Base-by-base conservation (phyloP, 2,797 vertebrate species). In the Staurois parvus region DNA sequence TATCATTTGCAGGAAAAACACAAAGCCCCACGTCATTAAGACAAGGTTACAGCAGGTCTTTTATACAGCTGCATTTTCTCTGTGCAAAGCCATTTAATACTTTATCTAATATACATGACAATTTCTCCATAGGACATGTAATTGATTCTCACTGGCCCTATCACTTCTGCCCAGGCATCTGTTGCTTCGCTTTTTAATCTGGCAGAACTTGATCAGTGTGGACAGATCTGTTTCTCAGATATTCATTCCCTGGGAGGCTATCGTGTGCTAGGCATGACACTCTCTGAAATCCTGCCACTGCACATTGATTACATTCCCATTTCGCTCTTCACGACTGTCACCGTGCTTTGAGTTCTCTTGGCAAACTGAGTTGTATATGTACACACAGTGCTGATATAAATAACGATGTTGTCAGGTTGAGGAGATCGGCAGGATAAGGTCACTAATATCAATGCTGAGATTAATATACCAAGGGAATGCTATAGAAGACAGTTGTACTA, bases 81-180 rank as follows among this genome's bases (percentile, higher is more conserved):
- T 88, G 72, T 87, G 66, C 88, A 88, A 79, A 90, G 89, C 88
- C 91, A 89, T 91, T 91, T 92, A 92, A 92, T 92, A 93, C 89
- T 87, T 93, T 89, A 93, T 94, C 90, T 93, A 96, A 94, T 93
- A 95, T 92, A 92, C 94, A 95, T 92, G 90, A 93, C 92, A 91
- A 81, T 91, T 90, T 86, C 92, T 93, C 92, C 92, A 88, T 86
- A 91, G 91, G 95, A 92, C 81, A 85, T 70, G 79, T 90, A 91
- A 92, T 87, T 90, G 90, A 93, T 92, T 93, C 92, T 91, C 89
- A 83, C 79, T 81, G 88, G 92, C 91, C 91, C 92, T 79, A 87
- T 87, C 62, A 64, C 88, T 89, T 89, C 91, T 91, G 91, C 88
- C 90, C 90, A 90, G 89, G 90, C 94, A 96, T 94, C 95, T 96